Conservation (phyloP, 2,888 invertebrate species). For the Eupeodes luniger region DNA sequence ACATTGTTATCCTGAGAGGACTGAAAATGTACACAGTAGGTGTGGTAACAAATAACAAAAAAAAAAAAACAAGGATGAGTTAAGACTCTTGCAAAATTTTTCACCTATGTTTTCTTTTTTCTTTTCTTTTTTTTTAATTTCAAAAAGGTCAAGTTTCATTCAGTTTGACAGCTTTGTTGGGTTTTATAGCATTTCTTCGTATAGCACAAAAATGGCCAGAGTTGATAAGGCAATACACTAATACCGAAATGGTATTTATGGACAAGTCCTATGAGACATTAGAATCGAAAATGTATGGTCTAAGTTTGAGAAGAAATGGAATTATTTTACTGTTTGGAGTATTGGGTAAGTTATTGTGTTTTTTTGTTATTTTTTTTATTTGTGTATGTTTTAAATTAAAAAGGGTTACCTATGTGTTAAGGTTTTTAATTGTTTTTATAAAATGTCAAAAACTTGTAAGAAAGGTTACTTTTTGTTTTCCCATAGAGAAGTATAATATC, state of each 20-base stretch:
- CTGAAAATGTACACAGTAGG: constrained; percentile 81
- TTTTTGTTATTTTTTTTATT: neutral
- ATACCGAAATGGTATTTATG: constrained; percentile 80
- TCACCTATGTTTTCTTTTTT: neutral
- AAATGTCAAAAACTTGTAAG: neutral
- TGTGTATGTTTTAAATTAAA: neutral
- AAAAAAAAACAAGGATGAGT: neutral
- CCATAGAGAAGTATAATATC: neutral
- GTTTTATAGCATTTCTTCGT: constrained; percentile 79
- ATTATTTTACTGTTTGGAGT: constrained; percentile 78
- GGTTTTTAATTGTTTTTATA: neutral
- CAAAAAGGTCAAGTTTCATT: constrained; percentile 81
- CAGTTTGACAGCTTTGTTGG: constrained; percentile 79
- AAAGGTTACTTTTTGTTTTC: neutral
- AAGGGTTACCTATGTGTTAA: neutral
- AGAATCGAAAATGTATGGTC: constrained; percentile 77
- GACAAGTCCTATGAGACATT: constrained; percentile 79
- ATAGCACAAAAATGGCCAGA: constrained; percentile 82
- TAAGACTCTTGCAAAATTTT: neutral
- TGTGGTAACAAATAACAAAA: constrained; percentile 39
- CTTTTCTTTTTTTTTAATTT: constrained; percentile 26
- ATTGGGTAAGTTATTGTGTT: constrained; percentile 73
- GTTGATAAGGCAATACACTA: constrained; percentile 79
- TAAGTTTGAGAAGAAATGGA: constrained; percentile 80
- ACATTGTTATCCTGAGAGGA: constrained; percentile 79